Evolutionary conservation across 2,888 invertebrate species (phyloP).

Genomic region (Phaonia tiefii): DNA sequence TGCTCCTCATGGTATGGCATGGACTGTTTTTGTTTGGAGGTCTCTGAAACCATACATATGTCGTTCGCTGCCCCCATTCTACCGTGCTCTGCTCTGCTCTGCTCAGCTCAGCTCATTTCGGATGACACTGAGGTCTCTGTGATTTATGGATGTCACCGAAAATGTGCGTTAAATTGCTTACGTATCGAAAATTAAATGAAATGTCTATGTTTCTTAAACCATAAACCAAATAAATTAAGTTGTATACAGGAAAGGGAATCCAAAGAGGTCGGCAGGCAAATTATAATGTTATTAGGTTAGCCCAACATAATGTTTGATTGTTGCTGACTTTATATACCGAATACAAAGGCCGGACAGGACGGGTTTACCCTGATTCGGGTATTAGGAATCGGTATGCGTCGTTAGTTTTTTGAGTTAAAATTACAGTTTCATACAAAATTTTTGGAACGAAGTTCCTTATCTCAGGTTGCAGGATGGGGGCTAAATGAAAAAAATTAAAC

Average conservation of each 20-base stretch:
- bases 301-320: slow-evolving; percentile 16
- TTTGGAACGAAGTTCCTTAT: too few species aligned
- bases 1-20: too few species aligned
- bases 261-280: neutral
- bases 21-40: too few species aligned
- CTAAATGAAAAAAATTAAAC: too few species aligned
- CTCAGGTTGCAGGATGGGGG: too few species aligned
- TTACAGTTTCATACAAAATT: too few species aligned
- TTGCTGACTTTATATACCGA: too few species aligned
- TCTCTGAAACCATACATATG: slow-evolving; percentile 8
- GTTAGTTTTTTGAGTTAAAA: too few species aligned
- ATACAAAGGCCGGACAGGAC: too few species aligned
- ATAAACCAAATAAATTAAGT: slow-evolving; percentile 63
- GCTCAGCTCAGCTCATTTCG: slow-evolving; percentile 18
- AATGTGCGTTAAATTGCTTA: slow-evolving; percentile 65
- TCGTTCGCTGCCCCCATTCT: slow-evolving; percentile 7
- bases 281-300: too few species aligned
- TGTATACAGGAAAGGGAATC: slow-evolving; percentile 28
- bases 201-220: slow-evolving; percentile 49
- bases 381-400: too few species aligned
- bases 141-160: slow-evolving; percentile 64
- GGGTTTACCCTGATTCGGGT: too few species aligned
- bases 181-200: slow-evolving; percentile 57
- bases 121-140: slow-evolving; percentile 57
- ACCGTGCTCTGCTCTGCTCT: neutral